These are phyloP conservation scores for Ernsta delagoae DNA, from an alignment of 2,888 invertebrate genomes.

Conservation along the genomic window DNA sequence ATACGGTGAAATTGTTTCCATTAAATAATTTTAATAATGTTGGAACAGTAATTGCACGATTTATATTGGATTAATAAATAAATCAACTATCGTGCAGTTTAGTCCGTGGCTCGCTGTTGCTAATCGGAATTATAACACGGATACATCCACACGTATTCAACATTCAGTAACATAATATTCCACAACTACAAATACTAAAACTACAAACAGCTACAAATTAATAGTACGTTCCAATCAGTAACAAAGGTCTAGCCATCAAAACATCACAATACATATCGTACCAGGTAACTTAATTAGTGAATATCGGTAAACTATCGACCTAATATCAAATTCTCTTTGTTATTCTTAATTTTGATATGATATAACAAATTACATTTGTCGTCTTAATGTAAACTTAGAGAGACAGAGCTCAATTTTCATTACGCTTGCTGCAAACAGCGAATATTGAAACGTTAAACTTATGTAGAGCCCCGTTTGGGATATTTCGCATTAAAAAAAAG, in stretches of 20 bases:
- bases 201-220: slow-evolving; percentile 31
- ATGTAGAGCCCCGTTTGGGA: too few species aligned
- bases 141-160: slow-evolving; percentile 26
- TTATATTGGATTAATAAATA: slow-evolving; percentile 19
- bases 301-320: slow-evolving; percentile 9
- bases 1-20: background rate
- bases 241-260: slow-evolving; percentile 21
- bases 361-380: too few species aligned
- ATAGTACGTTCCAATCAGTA: slow-evolving; percentile 28
- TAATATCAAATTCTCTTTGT: background rate
- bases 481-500: too few species aligned
- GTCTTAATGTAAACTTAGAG: too few species aligned
- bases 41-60: background rate
- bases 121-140: slow-evolving; percentile 24
- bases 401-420: too few species aligned
- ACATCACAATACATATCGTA: slow-evolving; percentile 27
- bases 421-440: too few species aligned
- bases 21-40: background rate
- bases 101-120: slow-evolving; percentile 13
- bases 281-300: slow-evolving; percentile 18
- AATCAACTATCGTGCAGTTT: slow-evolving; percentile 13
- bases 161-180: slow-evolving; percentile 21
- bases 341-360: background rate
- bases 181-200: too few species aligned
- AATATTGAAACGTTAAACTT: too few species aligned